A percentile compares a stretch with the other conserved stretches of the same genome.
phyloP scores from a whole-genome alignment of 2,113 vertebrate genomes.

The Hemiscyllium ocellatum region DNA sequence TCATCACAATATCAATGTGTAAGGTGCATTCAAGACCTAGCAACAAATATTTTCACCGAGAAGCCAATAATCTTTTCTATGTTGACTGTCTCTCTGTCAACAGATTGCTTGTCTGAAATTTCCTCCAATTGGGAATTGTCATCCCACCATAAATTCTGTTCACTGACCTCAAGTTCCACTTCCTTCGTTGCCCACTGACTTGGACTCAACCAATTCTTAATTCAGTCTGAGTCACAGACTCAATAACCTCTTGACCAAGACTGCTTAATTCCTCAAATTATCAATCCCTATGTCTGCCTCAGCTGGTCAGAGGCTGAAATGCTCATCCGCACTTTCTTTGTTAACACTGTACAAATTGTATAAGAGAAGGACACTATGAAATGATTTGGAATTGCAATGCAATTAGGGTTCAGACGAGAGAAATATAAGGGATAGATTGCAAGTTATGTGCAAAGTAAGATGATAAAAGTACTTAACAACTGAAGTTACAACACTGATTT shows the following conservation, averaged over 20 bases:
- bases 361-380: neutral
- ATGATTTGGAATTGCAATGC: neutral
- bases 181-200: neutral
- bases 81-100: neutral
- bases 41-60: neutral
- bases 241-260: neutral
- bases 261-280: neutral
- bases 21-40: neutral
- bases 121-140: neutral
- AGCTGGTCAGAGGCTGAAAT: neutral
- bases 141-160: neutral
- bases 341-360: no score
- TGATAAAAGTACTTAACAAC: neutral
- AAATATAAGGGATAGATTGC: neutral
- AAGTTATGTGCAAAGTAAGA: neutral
- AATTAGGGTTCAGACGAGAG: neutral
- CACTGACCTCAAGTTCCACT: no score
- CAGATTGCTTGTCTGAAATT: neutral
- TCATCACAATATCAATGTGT: neutral
- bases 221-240: neutral
- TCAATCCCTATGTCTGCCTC: neutral
- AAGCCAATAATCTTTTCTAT: neutral
- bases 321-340: neutral
- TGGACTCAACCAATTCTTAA: neutral
- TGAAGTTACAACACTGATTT: neutral